Conservation (phyloP, 1,140 invertebrate genomes). For the Oryctes rhinoceros region DNA sequence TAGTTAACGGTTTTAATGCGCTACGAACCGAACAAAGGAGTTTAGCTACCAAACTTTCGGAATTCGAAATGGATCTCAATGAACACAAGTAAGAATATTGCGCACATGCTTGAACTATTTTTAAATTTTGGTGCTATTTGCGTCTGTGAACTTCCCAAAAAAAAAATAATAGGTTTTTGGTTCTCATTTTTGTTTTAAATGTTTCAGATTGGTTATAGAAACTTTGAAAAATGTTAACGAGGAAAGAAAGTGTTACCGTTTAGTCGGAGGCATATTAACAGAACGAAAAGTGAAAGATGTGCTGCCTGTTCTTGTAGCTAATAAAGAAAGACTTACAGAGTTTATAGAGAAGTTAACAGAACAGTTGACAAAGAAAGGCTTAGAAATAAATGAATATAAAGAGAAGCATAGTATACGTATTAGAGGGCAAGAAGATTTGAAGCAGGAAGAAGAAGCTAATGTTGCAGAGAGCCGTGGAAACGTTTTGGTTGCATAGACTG, state of each 20-base stretch:
- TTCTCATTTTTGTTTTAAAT: neutral
- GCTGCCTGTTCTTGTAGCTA: conserved; percentile 82
- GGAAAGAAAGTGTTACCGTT: conserved; percentile 89
- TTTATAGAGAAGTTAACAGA: conserved; percentile 80
- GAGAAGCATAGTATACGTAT: conserved; percentile 89
- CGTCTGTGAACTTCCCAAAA: neutral
- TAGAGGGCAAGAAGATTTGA: conserved; percentile 69
- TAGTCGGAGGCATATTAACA: conserved; percentile 93
- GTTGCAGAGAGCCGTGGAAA: conserved; percentile 55
- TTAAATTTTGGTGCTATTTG: conserved; percentile 5
- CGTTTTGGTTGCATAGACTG: conserved; percentile 57
- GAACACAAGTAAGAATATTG: conserved; percentile 86
- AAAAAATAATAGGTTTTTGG: neutral
- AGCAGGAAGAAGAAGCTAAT: conserved; percentile 58
- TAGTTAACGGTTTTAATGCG: conserved; percentile 85
- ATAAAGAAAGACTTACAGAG: conserved; percentile 84
- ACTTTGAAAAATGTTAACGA: conserved; percentile 87
- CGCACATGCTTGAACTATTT: conserved; percentile 37
- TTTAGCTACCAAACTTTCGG: conserved; percentile 85
- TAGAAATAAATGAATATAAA: conserved; percentile 93
- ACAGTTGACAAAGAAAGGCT: conserved; percentile 85
- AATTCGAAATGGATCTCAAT: conserved; percentile 91
- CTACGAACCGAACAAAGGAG: conserved; percentile 87
- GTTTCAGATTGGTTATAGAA: conserved; percentile 91
- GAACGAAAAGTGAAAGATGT: conserved; percentile 93